Evolutionary conservation across 2,797 vertebrate species (phyloP), one percentile per base, ranked within the genome.

Genomic region (Triplophysa bombifrons): DNA sequence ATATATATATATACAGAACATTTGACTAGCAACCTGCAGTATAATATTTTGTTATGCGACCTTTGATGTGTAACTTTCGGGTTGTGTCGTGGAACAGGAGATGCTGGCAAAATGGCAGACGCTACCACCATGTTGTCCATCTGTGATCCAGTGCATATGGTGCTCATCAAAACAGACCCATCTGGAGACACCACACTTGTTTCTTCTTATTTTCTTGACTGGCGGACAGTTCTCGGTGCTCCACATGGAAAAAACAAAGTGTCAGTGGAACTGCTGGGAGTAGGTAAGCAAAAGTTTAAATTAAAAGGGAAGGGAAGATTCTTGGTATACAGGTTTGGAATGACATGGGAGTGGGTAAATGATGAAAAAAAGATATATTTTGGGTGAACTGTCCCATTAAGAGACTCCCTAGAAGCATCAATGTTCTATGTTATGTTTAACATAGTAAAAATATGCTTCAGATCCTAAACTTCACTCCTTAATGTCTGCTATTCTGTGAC

Each of bases 201-300:
- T 38, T 95, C 98, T 0, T 99, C 98, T 66, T 94, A 96, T 89
- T 97, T 98, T 87, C 91, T 99, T 78, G 98, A 99, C 87, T 99
- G 98, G 97, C 93, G 97, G 76, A 94, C 91, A 2, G 91, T 98
- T 83, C 93, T 99, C 84, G 88, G 94, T 85, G 92, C 94, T 22
- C 94, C 95, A 66, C 94, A 85, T 3, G 94, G 95, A 73, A 86
- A 93, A 87, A 96, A 90, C 30, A 94, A 88, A 72, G 68, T 96
- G 66, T 94, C 96, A 81, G 92, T 96, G 81, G 98, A 99, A 80
- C 93, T 99, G 82, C 93, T 96, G 90, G 98, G 98, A 92, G 96
- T 99, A 84, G 98, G 98, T 99, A 89, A 93, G 96, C 77, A 83
- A 66, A 16, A 51, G 34, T 51, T 30, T 12, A 22, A 25, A 19